Percentiles rank a stretch among this genome's conserved stretches.
phyloP scores from a whole-genome alignment of 92 coral and sea anemone genomes.

The Umimayanthus kanabou region DNA sequence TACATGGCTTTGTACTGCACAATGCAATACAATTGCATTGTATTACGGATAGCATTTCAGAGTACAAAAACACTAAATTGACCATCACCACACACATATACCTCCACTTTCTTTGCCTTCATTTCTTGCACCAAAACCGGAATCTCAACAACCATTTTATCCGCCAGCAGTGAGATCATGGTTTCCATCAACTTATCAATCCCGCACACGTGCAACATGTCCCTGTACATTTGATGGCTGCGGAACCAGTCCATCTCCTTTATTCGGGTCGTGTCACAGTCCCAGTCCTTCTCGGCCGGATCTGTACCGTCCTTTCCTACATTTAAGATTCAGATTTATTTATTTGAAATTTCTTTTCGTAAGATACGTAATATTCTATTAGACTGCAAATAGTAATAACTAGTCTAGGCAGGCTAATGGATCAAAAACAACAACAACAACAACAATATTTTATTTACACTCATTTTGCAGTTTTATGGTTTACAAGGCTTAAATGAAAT shows the following conservation, averaged over 20 bases:
- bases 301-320: conserved; percentile 81
- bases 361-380: no score
- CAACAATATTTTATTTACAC: no score
- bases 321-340: no score
- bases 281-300: conserved; percentile 76
- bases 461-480: no score
- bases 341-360: no score
- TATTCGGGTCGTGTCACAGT: conserved; percentile 66
- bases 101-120: conserved; percentile 52
- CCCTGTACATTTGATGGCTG: conserved; percentile 60
- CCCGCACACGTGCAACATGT: conserved; percentile 64
- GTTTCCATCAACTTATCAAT: conserved; percentile 75
- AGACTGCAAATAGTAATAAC: no score
- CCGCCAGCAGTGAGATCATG: conserved; percentile 74
- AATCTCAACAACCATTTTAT: conserved; percentile 71
- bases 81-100: background rate
- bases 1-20: no score
- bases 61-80: background rate
- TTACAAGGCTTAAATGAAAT: no score
- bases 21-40: no score
- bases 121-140: conserved; percentile 68
- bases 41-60: background rate
- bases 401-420: no score
- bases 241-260: conserved; percentile 74
- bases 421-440: no score